Evolutionary conservation across 2,797 vertebrate genomes (phyloP).

Genomic region (Apodemus agrarius): DNA sequence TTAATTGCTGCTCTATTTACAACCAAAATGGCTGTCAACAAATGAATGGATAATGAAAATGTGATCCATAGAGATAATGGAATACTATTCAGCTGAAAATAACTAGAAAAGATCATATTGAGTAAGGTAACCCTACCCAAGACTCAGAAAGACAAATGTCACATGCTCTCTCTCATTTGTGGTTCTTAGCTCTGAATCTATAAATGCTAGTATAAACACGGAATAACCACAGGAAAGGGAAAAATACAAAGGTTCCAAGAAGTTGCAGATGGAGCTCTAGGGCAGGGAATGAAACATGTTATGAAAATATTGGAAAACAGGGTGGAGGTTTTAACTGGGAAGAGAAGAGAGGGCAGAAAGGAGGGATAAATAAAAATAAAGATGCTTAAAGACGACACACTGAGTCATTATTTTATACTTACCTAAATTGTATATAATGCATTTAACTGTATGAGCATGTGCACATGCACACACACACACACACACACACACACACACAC

Average conservation of each 20-base stretch:
- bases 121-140: not conserved
- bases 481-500: too few relatives aligned
- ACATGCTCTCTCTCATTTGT: not conserved
- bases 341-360: not conserved
- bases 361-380: not conserved
- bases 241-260: not conserved
- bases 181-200: not conserved
- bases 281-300: not conserved
- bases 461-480: not conserved
- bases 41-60: not conserved
- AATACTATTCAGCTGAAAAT: not conserved
- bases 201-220: not conserved
- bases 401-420: not conserved
- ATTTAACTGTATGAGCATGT: not conserved
- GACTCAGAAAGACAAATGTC: not conserved
- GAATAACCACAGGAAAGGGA: not conserved
- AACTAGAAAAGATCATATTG: not conserved
- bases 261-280: not conserved
- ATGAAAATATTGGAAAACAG: not conserved
- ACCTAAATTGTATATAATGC: not conserved
- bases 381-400: not conserved
- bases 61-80: not conserved
- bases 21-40: not conserved
- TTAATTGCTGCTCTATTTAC: not conserved
- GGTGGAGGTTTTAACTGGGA: not conserved